Percentiles rank a stretch among this genome's conserved stretches.
Evolutionary conservation across 2,888 invertebrate genomes (phyloP).

Genomic region (Andrena hattorfiana): DNA sequence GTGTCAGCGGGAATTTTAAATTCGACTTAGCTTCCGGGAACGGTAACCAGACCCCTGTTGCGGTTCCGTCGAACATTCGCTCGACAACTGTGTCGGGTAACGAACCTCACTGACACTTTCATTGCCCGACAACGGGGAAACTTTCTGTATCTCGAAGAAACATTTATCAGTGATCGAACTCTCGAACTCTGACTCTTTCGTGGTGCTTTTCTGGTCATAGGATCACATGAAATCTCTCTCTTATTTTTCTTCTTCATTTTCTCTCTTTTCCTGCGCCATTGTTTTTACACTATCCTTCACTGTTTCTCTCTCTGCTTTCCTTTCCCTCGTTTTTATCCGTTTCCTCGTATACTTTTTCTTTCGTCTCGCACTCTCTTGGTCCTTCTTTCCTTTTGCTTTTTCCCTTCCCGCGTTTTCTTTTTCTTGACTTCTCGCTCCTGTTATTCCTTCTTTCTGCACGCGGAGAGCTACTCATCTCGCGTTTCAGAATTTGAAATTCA

Average conservation of each 20-base stretch:
- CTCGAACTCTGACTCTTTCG: constrained; percentile 34
- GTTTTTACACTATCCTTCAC: neutral
- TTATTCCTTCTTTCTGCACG: neutral
- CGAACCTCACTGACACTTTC: constrained; percentile 35
- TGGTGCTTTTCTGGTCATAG: constrained; percentile 19
- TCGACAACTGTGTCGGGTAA: constrained; percentile 49
- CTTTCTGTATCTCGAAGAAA: constrained; percentile 32
- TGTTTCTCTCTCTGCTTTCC: neutral
- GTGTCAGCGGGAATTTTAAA: constrained; percentile 35
- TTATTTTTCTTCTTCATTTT: neutral
- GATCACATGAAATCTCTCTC: constrained; percentile 38
- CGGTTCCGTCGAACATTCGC: constrained; percentile 15
- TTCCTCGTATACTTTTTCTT: constrained; percentile 11
- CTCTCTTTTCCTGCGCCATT: neutral
- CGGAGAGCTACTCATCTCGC: neutral
- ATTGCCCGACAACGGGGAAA: constrained; percentile 29
- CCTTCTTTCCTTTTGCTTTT: neutral
- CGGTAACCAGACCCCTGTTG: constrained; percentile 24
- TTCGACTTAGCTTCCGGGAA: constrained; percentile 31
- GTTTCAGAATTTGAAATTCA: constrained; percentile 5
- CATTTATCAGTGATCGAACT: constrained; percentile 40
- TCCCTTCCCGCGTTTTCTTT: no score
- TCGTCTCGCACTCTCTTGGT: neutral
- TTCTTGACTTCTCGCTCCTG: no score
- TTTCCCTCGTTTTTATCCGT: constrained; percentile 37